phyloP scores from a whole-genome alignment of 2,113 vertebrate genomes.

The Diphyllodes magnificus region DNA sequence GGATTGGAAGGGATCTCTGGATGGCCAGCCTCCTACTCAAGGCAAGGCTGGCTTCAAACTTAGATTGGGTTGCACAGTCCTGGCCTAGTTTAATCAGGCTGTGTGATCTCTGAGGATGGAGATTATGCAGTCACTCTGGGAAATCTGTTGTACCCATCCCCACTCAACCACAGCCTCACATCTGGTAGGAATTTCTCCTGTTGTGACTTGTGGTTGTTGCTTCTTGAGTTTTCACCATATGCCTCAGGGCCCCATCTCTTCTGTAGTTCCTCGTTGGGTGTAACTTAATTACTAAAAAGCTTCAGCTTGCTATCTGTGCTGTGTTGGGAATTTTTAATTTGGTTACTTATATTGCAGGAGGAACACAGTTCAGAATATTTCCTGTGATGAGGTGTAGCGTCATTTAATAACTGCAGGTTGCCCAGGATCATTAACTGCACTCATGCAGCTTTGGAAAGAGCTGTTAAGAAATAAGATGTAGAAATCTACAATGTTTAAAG shows the following conservation, averaged over 20 bases:
- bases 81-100: not conserved
- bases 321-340: not conserved
- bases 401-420: not conserved
- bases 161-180: not conserved
- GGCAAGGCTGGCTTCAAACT: not conserved
- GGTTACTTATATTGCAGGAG: not conserved
- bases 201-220: not conserved
- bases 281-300: not conserved
- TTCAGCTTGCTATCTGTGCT: not conserved
- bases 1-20: not conserved
- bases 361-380: not conserved
- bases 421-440: not conserved
- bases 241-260: not conserved
- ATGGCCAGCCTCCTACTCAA: not conserved
- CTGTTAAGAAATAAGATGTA: not conserved
- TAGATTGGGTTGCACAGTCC: not conserved
- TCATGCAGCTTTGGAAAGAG: not conserved
- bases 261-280: not conserved
- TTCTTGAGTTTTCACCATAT: not conserved
- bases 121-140: not conserved
- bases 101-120: not conserved
- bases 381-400: not conserved
- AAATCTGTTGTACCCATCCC: not conserved
- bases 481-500: not conserved
- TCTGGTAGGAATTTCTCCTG: not conserved